Evolutionary conservation across 1,140 invertebrate species (phyloP), one percentile per base, ranked within the genome.

Genomic region (Galleria mellonella): DNA sequence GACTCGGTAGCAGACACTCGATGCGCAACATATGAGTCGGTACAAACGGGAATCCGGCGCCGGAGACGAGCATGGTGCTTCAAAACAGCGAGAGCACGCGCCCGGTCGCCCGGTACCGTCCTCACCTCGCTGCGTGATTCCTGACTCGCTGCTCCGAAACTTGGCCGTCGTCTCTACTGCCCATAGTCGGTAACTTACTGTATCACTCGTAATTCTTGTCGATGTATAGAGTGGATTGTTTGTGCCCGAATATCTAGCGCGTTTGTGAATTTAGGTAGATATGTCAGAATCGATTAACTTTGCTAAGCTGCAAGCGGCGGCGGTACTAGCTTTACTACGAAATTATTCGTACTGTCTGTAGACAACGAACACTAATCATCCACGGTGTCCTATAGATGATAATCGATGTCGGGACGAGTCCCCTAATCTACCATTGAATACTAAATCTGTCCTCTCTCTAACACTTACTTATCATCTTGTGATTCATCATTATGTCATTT

Each of bases 1-100:
- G 66, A 77, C 57, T 82, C 67, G 71, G 63, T 65, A 72, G 78
- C 69, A 81, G 69, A 74, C 70, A 81, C 67, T 78, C 70, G 73
- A 78, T 71, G 71, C 71, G 67, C 69, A 73, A 74, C 55, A 77
- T 66, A 83, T 76, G 66, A 65, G 62, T 68, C 72, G 71, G 67
- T 71, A 83, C 74, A 72, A 83, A 83, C 74, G 65, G 72, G 52
- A 51, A 51, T 53, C 43, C 47, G 58, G 47, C 48, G 62, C 47
- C 55, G 35, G 17, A 37, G 35, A 62, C 48, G 48, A 33, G 46
- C 47, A 55, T 43, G 44, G 37, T 42, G 58, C n/a, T n/a, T n/a
- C n/a, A n/a, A n/a, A n/a, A n/a, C n/a, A n/a, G n/a, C n/a, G n/a
- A n/a, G n/a, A n/a, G n/a, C n/a, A n/a, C 50, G 52, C 17, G 29